These are phyloP conservation scores for Copidosoma aretas DNA, from an alignment of 2,888 invertebrate genomes.

Conservation along the genomic window DNA sequence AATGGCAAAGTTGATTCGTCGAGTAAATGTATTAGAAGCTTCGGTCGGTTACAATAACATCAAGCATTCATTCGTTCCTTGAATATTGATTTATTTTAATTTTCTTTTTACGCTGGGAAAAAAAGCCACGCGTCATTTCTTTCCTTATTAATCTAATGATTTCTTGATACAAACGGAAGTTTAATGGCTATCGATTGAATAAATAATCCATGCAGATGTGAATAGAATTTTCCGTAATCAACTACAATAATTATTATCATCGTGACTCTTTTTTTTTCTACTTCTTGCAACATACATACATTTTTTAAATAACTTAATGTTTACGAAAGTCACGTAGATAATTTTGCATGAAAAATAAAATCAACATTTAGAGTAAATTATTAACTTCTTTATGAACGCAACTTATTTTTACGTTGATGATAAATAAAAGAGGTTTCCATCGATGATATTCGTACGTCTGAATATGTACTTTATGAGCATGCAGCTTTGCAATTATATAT, in stretches of 20 bases:
- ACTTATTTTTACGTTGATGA: no score
- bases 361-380: no score
- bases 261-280: constrained; percentile 15
- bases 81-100: constrained; percentile 31
- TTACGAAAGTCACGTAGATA: no score
- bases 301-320: no score
- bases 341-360: no score
- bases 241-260: constrained; percentile 28
- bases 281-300: no score
- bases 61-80: constrained; percentile 1
- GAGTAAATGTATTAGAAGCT: constrained; percentile 5
- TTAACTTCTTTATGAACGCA: no score
- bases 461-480: no score
- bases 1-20: no score
- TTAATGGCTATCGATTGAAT: constrained; percentile 25
- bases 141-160: constrained; percentile 24
- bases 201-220: constrained; percentile 26
- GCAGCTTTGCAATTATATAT: no score
- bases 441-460: no score
- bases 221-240: constrained; percentile 19
- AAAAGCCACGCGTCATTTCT: constrained; percentile 13
- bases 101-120: constrained; percentile 2
- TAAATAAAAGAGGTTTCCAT: no score
- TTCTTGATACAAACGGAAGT: constrained; percentile 17
- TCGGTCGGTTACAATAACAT: constrained; percentile 9